A percentile compares a stretch with the other conserved stretches of the same genome.
phyloP scores from a whole-genome alignment of 2,113 vertebrate genomes.

The Genyomyrus donnyi region DNA sequence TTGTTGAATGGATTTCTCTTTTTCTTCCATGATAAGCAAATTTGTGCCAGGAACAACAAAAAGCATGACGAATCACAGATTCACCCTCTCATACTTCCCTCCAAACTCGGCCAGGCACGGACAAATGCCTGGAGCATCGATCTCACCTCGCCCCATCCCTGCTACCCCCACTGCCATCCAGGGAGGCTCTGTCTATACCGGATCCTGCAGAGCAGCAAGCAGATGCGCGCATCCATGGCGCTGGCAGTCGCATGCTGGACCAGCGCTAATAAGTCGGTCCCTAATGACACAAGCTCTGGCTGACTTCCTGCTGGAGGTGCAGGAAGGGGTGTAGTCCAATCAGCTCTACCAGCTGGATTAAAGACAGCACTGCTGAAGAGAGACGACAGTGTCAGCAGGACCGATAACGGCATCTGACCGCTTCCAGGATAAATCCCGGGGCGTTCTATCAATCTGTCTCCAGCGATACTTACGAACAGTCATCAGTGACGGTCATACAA shows the following conservation, averaged over 20 bases:
- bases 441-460: neutral
- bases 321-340: neutral
- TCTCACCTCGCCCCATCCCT: neutral
- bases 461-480: neutral
- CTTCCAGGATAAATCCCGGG: neutral
- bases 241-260: neutral
- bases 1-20: neutral
- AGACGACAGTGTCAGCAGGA: neutral
- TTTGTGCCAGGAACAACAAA: neutral
- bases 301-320: neutral
- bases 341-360: constrained; percentile 13
- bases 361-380: neutral
- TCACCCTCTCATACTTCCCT: neutral
- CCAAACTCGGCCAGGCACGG: neutral
- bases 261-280: neutral
- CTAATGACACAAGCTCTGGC: neutral
- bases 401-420: neutral
- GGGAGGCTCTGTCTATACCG: neutral
- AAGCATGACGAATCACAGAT: neutral
- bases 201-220: neutral
- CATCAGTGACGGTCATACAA: neutral
- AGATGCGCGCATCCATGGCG: neutral
- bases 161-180: neutral
- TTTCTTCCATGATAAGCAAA: neutral
- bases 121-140: neutral